Conservation (phyloP, 2,797 vertebrate species). For the Sebastolobus alascanus region DNA sequence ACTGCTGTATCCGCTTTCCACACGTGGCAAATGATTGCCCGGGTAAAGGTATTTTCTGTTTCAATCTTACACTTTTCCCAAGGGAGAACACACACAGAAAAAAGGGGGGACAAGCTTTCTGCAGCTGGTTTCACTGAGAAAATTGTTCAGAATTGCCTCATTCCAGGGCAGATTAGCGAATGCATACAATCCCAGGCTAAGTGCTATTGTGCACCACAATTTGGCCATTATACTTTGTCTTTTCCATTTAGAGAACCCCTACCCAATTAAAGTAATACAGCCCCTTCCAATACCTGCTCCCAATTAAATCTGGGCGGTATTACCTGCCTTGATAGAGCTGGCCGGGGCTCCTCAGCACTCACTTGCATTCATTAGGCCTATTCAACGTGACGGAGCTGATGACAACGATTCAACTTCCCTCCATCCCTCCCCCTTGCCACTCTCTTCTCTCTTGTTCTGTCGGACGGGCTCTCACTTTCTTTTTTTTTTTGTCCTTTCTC, state of each 20-base stretch:
- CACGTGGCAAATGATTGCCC: constrained; percentile 98
- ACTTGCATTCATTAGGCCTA: constrained; percentile 95
- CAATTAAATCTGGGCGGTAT: constrained; percentile 98
- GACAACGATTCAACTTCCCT: constrained; percentile 91
- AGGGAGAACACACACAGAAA: constrained; percentile 85
- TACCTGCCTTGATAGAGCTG: constrained; percentile 98
- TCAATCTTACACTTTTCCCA: constrained; percentile 99
- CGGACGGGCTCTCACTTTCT: constrained; percentile 80
- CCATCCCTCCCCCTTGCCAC: constrained; percentile 61
- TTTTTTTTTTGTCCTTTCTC: constrained; percentile 62
- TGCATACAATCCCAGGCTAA: constrained; percentile 94
- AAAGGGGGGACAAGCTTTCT: constrained; percentile 89
- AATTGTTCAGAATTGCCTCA: constrained; percentile 99
- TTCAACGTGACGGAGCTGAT: constrained; percentile 92
- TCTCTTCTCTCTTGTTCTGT: constrained; percentile 56
- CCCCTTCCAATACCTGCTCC: constrained; percentile 90
- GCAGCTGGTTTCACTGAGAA: constrained; percentile 99
- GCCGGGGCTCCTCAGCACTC: constrained; percentile 92
- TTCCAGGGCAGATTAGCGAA: constrained; percentile 99
- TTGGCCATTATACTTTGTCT: constrained; percentile 99
- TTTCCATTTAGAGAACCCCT: constrained; percentile 95
- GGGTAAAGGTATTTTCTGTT: constrained; percentile 98
- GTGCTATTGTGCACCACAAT: constrained; percentile 97
- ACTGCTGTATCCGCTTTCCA: constrained; percentile 96
- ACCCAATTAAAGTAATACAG: constrained; percentile 98